Percentiles rank a stretch among this genome's conserved stretches.
Conservation (phyloP, 37 sponge, comb jelly and placozoan genomes). For the Hormiphora californensis region DNA sequence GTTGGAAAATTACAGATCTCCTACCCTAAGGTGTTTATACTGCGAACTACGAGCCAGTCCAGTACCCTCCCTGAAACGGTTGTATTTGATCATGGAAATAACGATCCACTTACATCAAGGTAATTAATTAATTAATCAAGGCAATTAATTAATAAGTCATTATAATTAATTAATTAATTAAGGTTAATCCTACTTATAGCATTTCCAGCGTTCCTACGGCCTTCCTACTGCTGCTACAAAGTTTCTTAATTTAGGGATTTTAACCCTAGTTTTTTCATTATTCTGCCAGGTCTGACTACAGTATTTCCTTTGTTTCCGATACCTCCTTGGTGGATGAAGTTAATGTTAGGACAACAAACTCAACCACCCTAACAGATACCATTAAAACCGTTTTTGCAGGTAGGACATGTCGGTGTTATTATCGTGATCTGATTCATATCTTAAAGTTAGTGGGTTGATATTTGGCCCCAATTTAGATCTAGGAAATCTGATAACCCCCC, state of each 20-base stretch:
- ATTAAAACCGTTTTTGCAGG: conserved; percentile 45
- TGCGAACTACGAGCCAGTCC: neutral
- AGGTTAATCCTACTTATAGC: no score
- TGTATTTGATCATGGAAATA: conserved; percentile 16
- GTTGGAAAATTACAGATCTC: neutral
- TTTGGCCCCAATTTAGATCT: no score
- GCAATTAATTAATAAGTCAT: no score
- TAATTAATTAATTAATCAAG: no score
- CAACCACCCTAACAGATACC: conserved; percentile 17
- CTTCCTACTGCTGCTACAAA: no score
- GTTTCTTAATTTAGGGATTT: no score
- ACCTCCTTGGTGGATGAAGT: conserved; percentile 3
- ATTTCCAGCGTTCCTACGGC: no score
- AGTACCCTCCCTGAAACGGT: neutral
- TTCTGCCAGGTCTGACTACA: conserved; percentile 19
- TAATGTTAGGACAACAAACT: conserved; percentile 1
- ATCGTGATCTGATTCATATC: no score
- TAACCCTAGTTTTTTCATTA: neutral
- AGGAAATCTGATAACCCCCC: no score
- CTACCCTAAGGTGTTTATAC: neutral
- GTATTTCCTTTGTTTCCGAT: conserved; percentile 32
- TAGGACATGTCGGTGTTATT: neutral
- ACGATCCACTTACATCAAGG: no score
- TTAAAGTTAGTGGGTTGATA: no score
- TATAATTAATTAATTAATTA: no score